phyloP scores from a whole-genome alignment of 1,140 invertebrate species.

The Maconellicoccus hirsutus region DNA sequence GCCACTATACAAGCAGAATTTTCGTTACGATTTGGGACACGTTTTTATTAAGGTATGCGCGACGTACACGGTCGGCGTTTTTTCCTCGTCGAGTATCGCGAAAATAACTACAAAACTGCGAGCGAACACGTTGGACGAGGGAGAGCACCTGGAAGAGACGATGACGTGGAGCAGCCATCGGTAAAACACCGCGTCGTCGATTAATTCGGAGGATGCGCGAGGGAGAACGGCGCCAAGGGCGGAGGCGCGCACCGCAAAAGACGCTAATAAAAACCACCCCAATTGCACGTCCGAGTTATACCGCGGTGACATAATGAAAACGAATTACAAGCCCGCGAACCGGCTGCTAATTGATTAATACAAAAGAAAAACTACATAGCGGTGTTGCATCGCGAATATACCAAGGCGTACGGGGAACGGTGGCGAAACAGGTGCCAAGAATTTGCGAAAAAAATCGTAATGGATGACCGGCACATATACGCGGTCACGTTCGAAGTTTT shows the following conservation, averaged over 20 bases:
- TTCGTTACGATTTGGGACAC: background rate
- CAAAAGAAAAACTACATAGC: background rate
- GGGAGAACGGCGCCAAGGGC: too few species aligned
- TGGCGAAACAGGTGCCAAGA: background rate
- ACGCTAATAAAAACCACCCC: too few species aligned
- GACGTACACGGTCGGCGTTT: too few species aligned
- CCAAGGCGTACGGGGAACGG: background rate
- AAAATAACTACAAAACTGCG: too few species aligned
- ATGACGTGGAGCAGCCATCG: too few species aligned
- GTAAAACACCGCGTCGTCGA: too few species aligned
- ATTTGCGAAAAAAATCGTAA: constrained; percentile 10
- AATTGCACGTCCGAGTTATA: too few species aligned
- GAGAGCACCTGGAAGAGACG: too few species aligned
- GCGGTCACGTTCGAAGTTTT: background rate
- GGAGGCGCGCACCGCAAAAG: too few species aligned
- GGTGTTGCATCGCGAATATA: background rate
- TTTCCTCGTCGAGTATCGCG: too few species aligned
- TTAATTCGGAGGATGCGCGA: too few species aligned
- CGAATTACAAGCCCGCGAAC: background rate
- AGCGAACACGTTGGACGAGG: too few species aligned
- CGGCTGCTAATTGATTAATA: background rate
- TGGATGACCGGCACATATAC: background rate
- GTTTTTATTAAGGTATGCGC: background rate
- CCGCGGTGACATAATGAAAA: background rate
- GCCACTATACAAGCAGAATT: background rate